A percentile compares a stretch with the other conserved stretches of the same genome.
These are phyloP conservation scores for Hypomecis atomaria DNA, from an alignment of 2,888 invertebrate genomes.

Conservation along the genomic window DNA sequence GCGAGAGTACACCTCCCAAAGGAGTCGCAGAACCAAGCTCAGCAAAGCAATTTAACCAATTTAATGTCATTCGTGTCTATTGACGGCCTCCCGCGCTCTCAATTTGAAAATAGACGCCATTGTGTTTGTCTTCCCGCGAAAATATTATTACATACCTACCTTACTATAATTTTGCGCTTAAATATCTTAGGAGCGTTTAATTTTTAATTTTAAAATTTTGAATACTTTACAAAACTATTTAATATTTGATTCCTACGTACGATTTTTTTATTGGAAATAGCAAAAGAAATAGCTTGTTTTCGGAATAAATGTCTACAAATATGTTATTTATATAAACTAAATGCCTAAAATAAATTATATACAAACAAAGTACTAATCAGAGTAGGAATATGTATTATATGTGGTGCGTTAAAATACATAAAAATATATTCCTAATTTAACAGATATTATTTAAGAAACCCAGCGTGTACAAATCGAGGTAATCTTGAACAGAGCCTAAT, in stretches of 20 bases:
- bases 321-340: too few relatives aligned
- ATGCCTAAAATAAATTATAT: too few relatives aligned
- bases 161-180: background rate
- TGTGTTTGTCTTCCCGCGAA: constrained; percentile 68
- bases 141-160: constrained; percentile 53
- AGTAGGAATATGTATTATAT: too few relatives aligned
- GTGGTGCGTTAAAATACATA: too few relatives aligned
- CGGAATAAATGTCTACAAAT: too few relatives aligned
- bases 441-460: background rate
- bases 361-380: too few relatives aligned
- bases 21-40: constrained; percentile 71
- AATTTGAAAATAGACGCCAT: constrained; percentile 79
- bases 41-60: constrained; percentile 82
- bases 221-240: too few relatives aligned
- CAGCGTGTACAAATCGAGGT: background rate
- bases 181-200: background rate
- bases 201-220: background rate
- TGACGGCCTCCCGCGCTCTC: constrained; percentile 77
- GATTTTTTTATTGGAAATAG: too few relatives aligned
- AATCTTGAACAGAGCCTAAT: background rate
- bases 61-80: constrained; percentile 81
- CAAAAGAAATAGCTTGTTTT: too few relatives aligned
- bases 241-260: too few relatives aligned
- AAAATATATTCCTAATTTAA: too few relatives aligned
- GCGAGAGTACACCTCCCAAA: constrained; percentile 67